Evolutionary conservation across 2,797 vertebrate species (phyloP).

Genomic region (Chelonia mydas): DNA sequence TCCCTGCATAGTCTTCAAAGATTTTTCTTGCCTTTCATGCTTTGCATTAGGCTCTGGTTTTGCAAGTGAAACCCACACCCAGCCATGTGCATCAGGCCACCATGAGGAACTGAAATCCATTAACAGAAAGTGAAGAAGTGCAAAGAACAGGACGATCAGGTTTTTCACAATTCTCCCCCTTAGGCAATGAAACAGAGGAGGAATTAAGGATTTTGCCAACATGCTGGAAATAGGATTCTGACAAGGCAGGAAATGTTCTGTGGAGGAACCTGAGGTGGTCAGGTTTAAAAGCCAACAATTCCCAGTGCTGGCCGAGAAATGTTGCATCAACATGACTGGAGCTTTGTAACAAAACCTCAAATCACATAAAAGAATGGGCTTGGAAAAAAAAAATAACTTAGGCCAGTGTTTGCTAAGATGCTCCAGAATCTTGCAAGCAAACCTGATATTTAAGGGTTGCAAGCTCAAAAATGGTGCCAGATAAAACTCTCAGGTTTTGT

Average conservation of each 20-base stretch:
- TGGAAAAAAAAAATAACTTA: not conserved
- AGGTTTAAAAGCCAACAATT: not conserved
- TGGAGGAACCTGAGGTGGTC: not conserved
- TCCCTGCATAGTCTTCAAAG: not conserved
- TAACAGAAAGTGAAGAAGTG: not conserved
- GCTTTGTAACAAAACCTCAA: conserved; percentile 8
- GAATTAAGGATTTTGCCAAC: not conserved
- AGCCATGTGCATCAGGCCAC: not conserved
- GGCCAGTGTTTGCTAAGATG: not conserved
- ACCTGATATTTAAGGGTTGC: not conserved
- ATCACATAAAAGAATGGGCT: not conserved
- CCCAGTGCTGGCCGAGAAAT: not conserved
- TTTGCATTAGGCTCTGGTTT: not conserved
- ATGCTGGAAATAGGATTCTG: not conserved
- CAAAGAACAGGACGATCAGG: not conserved
- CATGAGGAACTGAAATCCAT: not conserved
- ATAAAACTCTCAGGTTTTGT: not conserved
- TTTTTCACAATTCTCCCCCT: not conserved
- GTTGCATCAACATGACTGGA: not conserved
- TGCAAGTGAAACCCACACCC: not conserved
- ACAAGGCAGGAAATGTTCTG: not conserved
- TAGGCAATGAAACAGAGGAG: not conserved
- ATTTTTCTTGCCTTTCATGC: not conserved
- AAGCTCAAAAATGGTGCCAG: not conserved
- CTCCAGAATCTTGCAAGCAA: not conserved